Percentiles rank a stretch among this genome's conserved stretches.
phyloP scores from a whole-genome alignment of 2,888 invertebrate genomes.

The Thera britannica region DNA sequence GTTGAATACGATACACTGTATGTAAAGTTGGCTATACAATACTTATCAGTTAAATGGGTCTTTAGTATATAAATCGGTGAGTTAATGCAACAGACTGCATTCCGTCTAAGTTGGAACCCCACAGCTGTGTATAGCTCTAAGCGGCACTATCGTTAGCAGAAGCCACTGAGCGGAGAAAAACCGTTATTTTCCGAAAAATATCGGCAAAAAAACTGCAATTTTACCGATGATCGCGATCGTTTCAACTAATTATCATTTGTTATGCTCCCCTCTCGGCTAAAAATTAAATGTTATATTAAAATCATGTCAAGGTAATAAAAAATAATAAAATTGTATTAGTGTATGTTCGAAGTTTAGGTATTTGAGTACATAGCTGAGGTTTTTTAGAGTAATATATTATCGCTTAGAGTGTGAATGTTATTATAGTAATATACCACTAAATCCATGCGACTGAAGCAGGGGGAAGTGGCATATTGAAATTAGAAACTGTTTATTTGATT shows the following conservation, averaged over 20 bases:
- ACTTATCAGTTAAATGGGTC: not conserved
- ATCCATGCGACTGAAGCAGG: conserved; percentile 38
- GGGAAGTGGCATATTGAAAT: conserved; percentile 49
- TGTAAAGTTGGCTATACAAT: conserved; percentile 12
- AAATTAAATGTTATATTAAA: conserved; percentile 80
- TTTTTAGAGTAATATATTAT: conserved; percentile 47
- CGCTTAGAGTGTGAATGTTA: conserved; percentile 59
- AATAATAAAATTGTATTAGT: conserved; percentile 52
- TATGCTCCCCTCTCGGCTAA: conserved; percentile 83
- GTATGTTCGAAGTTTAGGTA: conserved; percentile 38
- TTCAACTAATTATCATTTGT: conserved; percentile 70
- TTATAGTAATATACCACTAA: conserved; percentile 52
- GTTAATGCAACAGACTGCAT: conserved; percentile 57
- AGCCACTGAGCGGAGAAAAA: conserved; percentile 67
- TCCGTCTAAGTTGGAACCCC: conserved; percentile 65
- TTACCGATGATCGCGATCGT: conserved; percentile 76
- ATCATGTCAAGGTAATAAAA: conserved; percentile 47
- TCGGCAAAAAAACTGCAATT: conserved; percentile 62
- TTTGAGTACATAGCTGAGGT: conserved; percentile 45
- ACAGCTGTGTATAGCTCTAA: conserved; percentile 55
- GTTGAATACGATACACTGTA: not conserved
- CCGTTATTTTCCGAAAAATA: conserved; percentile 56
- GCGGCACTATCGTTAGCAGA: conserved; percentile 69
- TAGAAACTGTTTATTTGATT: conserved; percentile 32
- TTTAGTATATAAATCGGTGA: conserved; percentile 43